Percentiles rank a stretch among this genome's conserved stretches.
phyloP scores from a whole-genome alignment of 2,888 invertebrate genomes.

The Pantelozetes paolii region DNA sequence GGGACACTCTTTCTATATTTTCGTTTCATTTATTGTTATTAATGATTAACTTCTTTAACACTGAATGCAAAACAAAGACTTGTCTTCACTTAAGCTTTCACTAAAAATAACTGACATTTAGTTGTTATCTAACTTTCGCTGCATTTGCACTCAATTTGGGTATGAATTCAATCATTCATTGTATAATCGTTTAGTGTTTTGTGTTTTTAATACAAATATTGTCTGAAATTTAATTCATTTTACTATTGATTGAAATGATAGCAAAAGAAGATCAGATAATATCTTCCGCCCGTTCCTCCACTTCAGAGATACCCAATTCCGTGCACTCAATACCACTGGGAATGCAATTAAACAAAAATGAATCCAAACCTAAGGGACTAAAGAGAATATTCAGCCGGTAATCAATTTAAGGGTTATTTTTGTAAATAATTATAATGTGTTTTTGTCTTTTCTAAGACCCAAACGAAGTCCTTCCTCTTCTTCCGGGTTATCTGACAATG shows the following conservation, averaged over 20 bases:
- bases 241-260: constrained; percentile 7
- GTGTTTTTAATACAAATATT: not conserved
- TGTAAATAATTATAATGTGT: not conserved
- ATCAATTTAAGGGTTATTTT: not conserved
- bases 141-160: constrained; percentile 17
- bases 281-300: constrained; percentile 37
- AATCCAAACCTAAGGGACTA: constrained; percentile 41
- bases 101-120: constrained; percentile 30
- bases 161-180: not conserved
- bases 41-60: constrained; percentile 28
- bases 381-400: constrained; percentile 39
- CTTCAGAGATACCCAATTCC: constrained; percentile 37
- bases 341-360: constrained; percentile 9
- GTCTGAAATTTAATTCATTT: not conserved
- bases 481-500: constrained; percentile 53
- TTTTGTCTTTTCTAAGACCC: not conserved
- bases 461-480: constrained; percentile 40
- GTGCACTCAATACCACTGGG: constrained; percentile 8
- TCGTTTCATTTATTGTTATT: constrained; percentile 10
- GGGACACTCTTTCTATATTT: constrained; percentile 43
- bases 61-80: constrained; percentile 18
- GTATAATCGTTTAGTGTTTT: constrained; percentile 3
- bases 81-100: not conserved
- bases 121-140: constrained; percentile 4
- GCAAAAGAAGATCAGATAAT: constrained; percentile 42